Percentiles rank a stretch among this genome's conserved stretches.
Evolutionary conservation across 2,888 invertebrate genomes (phyloP).

Genomic region (Parelbella ahira): DNA sequence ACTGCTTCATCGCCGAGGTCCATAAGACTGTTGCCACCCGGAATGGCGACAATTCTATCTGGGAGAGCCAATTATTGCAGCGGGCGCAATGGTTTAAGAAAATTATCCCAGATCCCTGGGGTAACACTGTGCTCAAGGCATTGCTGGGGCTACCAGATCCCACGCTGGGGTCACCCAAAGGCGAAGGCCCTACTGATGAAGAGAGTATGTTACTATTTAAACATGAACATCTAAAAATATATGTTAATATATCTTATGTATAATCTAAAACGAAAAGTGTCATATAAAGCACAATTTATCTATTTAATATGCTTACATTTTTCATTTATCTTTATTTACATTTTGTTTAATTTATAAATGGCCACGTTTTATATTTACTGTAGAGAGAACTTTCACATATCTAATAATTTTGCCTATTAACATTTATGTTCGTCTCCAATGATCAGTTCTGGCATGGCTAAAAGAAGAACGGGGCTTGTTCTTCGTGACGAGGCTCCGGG

Average conservation of each 20-base stretch:
- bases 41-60: conserved; percentile 49
- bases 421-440: no score
- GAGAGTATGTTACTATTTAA: conserved; percentile 42
- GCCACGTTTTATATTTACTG: no score
- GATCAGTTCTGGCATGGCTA: conserved; percentile 80
- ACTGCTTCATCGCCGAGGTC: conserved; percentile 55
- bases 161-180: conserved; percentile 49
- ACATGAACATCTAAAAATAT: no score
- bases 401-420: no score
- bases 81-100: conserved; percentile 80
- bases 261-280: no score
- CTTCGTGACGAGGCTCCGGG: conserved; percentile 81
- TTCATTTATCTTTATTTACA: no score
- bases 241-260: no score
- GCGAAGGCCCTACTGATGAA: conserved; percentile 60
- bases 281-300: no score
- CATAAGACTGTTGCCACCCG: conserved; percentile 48
- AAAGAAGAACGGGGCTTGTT: conserved; percentile 81
- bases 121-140: conserved; percentile 75
- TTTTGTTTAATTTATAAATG: no score
- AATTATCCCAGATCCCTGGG: conserved; percentile 75
- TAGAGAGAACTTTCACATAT: no score
- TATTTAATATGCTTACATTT: no score
- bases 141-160: conserved; percentile 55
- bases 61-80: conserved; percentile 67